Evolutionary conservation across 1,140 invertebrate genomes (phyloP).

Genomic region (Sycophila sp.): DNA sequence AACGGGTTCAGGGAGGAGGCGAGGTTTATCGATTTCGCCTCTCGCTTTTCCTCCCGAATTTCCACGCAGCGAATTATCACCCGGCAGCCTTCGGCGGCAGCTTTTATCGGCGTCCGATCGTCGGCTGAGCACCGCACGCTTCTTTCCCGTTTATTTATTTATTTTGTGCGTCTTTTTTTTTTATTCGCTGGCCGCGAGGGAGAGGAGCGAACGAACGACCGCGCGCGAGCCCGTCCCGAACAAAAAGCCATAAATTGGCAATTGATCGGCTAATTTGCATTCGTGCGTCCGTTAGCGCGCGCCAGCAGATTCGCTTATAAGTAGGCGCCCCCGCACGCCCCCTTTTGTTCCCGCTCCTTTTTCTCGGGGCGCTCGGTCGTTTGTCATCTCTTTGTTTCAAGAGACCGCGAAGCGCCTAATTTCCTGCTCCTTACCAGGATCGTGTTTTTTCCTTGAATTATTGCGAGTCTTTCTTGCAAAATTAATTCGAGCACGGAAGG

Average conservation of each 20-base stretch:
- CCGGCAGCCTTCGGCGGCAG: too few relatives aligned
- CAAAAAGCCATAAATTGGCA: constrained; percentile 27
- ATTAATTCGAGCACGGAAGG: too few relatives aligned
- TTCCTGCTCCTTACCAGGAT: too few relatives aligned
- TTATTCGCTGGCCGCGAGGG: background rate
- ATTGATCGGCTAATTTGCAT: constrained; percentile 34
- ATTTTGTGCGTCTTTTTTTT: background rate
- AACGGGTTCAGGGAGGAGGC: too few relatives aligned
- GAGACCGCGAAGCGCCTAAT: background rate
- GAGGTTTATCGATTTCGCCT: too few relatives aligned
- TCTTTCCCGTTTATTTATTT: background rate
- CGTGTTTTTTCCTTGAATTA: too few relatives aligned
- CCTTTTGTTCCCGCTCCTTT: background rate
- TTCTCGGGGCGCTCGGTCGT: background rate
- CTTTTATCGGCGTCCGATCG: background rate
- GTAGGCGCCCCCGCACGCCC: background rate
- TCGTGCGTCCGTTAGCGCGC: background rate
- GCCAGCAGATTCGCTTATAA: background rate
- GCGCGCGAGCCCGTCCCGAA: background rate
- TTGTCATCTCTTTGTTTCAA: constrained; percentile 27
- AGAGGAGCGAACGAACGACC: too few relatives aligned
- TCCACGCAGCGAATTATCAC: background rate
- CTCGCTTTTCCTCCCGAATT: too few relatives aligned
- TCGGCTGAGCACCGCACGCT: background rate
- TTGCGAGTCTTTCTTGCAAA: too few relatives aligned